These are phyloP conservation scores for Prinia subflava DNA, from an alignment of 2,113 vertebrate species.

Conservation along the genomic window DNA sequence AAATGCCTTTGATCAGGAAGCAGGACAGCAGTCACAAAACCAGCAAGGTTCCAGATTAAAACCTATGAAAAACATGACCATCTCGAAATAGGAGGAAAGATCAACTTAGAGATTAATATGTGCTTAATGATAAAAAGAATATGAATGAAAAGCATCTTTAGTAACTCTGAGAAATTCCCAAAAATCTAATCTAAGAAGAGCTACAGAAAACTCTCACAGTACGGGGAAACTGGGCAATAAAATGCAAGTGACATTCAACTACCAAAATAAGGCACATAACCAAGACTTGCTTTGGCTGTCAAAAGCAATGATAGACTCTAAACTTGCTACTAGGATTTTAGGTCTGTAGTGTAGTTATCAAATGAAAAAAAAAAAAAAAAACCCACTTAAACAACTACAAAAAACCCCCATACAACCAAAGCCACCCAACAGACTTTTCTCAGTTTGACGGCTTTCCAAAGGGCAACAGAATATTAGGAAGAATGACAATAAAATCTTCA, in stretches of 20 bases:
- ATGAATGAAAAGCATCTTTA: not conserved
- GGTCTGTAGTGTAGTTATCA: not conserved
- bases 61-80: not conserved
- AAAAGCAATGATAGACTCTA: not conserved
- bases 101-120: not conserved
- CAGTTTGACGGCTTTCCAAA: not conserved
- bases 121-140: not conserved
- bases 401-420: accelerated
- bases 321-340: not conserved
- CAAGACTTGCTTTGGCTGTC: not conserved
- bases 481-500: not conserved
- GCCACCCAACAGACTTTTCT: not conserved
- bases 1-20: not conserved
- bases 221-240: not conserved
- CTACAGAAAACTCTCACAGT: not conserved
- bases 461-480: not conserved
- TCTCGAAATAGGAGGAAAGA: not conserved
- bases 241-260: not conserved
- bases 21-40: not conserved
- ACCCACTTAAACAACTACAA: not conserved
- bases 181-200: not conserved
- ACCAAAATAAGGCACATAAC: not conserved
- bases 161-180: not conserved
- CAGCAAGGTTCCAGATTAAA: not conserved
- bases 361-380: not conserved